A percentile compares a stretch with the other conserved stretches of the same genome.
Evolutionary conservation across 2,888 invertebrate genomes (phyloP).

Genomic region (Metacarcinus magister): DNA sequence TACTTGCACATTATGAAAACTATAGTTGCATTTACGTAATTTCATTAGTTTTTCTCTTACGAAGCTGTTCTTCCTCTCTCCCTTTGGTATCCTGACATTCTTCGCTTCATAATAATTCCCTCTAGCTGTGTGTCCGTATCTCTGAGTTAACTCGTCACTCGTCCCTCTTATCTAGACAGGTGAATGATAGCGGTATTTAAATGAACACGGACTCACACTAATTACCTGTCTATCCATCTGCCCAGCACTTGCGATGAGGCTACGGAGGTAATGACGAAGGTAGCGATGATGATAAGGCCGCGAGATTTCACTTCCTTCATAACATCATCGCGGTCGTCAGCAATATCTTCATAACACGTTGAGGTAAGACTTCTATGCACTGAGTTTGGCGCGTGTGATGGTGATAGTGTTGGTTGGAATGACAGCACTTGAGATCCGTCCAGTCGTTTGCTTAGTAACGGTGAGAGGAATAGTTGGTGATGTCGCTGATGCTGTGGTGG

Average conservation of each 20-base stretch:
- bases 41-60: no score
- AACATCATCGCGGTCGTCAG: not conserved
- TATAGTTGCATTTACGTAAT: no score
- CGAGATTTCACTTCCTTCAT: constrained; percentile 17
- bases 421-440: not conserved
- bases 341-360: not conserved
- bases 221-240: constrained; percentile 62
- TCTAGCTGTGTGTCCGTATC: no score
- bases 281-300: not conserved
- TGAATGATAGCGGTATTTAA: not conserved
- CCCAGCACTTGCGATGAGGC: constrained; percentile 54
- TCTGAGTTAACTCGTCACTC: no score
- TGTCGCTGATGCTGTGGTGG: not conserved
- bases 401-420: not conserved
- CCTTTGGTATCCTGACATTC: not conserved
- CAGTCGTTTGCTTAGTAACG: not conserved
- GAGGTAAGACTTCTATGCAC: not conserved
- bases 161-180: no score
- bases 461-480: not conserved
- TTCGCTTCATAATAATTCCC: no score
- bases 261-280: constrained; percentile 22
- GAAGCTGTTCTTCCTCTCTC: not conserved
- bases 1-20: not conserved
- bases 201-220: not conserved
- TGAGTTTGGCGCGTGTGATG: not conserved